Percentiles rank a stretch among this genome's conserved stretches.
These are phyloP conservation scores for Erpornis zantholeuca DNA, from an alignment of 2,113 vertebrate species.

Conservation along the genomic window DNA sequence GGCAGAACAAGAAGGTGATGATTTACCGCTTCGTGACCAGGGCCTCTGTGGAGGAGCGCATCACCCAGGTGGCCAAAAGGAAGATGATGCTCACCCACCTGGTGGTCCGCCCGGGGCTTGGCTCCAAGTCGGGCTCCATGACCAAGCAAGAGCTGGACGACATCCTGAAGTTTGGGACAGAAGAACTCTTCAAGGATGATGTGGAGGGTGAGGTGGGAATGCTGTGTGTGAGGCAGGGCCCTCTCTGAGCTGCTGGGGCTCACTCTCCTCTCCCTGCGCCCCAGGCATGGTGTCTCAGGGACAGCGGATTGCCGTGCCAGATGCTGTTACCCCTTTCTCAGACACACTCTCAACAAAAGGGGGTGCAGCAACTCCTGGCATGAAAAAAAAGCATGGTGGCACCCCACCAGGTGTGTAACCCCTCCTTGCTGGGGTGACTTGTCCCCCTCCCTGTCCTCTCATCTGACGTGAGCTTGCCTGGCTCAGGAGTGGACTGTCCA, in stretches of 20 bases:
- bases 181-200: constrained; percentile 97
- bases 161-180: constrained; percentile 97
- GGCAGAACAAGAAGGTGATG: constrained; percentile 98
- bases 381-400: constrained; percentile 72
- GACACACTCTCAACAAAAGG: constrained; percentile 64
- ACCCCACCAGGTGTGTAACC: constrained; percentile 70
- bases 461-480: background rate
- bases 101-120: constrained; percentile 92
- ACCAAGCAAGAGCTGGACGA: constrained; percentile 97
- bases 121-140: constrained; percentile 98
- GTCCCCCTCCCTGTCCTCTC: rapidly evolving
- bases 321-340: constrained; percentile 51
- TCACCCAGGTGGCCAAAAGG: constrained; percentile 98
- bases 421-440: rapidly evolving
- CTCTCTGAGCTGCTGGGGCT: background rate
- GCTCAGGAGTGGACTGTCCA: background rate
- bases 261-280: background rate
- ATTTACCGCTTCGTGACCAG: constrained; percentile 98
- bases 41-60: constrained; percentile 94
- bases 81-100: constrained; percentile 99
- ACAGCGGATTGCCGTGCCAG: constrained; percentile 51
- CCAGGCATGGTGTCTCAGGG: constrained; percentile 76
- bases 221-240: rapidly evolving
- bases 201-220: constrained; percentile 80
- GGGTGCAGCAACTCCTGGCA: constrained; percentile 39